These are phyloP conservation scores for Amblyornis subalaris DNA, from an alignment of 2,113 vertebrate genomes.

Conservation along the genomic window DNA sequence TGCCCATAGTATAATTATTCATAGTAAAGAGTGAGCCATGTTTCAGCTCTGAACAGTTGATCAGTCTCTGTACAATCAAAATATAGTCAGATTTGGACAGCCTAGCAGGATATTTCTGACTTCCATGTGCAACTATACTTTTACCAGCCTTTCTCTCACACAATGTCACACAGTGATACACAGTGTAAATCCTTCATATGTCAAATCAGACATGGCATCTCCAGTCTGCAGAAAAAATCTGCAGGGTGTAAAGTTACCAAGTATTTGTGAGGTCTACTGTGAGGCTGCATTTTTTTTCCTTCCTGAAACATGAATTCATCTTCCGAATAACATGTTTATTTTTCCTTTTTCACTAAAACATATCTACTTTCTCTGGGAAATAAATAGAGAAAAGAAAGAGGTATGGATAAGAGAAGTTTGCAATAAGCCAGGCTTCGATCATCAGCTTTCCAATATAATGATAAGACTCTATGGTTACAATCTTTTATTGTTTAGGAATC, in stretches of 20 bases:
- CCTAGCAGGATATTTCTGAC: conserved; percentile 60
- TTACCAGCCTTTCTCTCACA: conserved; percentile 58
- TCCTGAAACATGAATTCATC: conserved; percentile 18
- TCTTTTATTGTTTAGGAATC: conserved; percentile 6
- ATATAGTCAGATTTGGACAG: conserved; percentile 63
- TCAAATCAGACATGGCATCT: conserved; percentile 61
- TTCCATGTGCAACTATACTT: conserved; percentile 60
- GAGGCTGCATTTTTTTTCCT: conserved; percentile 30
- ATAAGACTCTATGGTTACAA: not conserved
- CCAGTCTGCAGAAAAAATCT: conserved; percentile 59
- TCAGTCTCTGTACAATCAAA: conserved; percentile 52
- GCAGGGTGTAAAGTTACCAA: conserved; percentile 61
- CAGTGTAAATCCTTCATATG: conserved; percentile 64
- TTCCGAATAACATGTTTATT: conserved; percentile 9
- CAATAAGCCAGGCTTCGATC: not conserved
- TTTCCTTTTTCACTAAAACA: conserved; percentile 2
- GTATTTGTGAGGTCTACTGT: conserved; percentile 57
- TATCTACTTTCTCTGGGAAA: not conserved
- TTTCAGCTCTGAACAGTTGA: conserved; percentile 57
- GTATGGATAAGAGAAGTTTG: not conserved
- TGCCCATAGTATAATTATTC: conserved; percentile 60
- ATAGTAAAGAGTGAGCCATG: conserved; percentile 47
- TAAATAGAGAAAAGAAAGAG: not conserved
- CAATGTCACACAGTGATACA: conserved; percentile 57
- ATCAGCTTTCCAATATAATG: not conserved